Evolutionary conservation across 2,888 invertebrate species (phyloP).

Genomic region (Pseudanteris insignis): DNA sequence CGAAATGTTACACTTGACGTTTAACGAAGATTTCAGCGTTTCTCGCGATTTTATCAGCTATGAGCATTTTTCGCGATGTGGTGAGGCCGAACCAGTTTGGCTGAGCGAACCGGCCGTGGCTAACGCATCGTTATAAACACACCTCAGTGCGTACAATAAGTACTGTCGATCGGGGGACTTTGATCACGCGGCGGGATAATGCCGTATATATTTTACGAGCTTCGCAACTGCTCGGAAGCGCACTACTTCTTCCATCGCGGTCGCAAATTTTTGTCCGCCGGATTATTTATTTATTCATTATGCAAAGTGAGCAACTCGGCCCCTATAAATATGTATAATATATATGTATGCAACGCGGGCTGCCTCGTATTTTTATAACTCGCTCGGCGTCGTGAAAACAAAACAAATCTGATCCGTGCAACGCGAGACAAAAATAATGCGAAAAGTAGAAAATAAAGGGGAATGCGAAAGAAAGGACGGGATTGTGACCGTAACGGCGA

Average conservation of each 20-base stretch:
- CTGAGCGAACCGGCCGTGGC: conserved; percentile 23
- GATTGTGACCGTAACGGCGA: no score
- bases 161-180: conserved; percentile 38
- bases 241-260: conserved; percentile 14
- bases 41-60: conserved; percentile 24
- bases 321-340: conserved; percentile 12
- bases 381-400: no score
- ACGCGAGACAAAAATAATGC: no score
- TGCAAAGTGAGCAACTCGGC: conserved; percentile 10
- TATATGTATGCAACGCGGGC: no score
- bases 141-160: conserved; percentile 32
- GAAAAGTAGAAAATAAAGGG: no score
- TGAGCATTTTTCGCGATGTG: conserved; percentile 17
- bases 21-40: conserved; percentile 15
- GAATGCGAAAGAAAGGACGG: no score
- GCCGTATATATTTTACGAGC: conserved; percentile 40
- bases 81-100: conserved; percentile 32
- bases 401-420: no score
- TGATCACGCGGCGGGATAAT: conserved; percentile 35
- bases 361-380: no score
- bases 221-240: conserved; percentile 19
- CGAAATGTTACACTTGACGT: no score
- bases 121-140: conserved; percentile 37
- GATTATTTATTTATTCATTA: conserved; percentile 38
- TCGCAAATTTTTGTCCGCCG: conserved; percentile 18